phyloP scores from a whole-genome alignment of 2,797 vertebrate species.

The Dendrocincla tyrannina region DNA sequence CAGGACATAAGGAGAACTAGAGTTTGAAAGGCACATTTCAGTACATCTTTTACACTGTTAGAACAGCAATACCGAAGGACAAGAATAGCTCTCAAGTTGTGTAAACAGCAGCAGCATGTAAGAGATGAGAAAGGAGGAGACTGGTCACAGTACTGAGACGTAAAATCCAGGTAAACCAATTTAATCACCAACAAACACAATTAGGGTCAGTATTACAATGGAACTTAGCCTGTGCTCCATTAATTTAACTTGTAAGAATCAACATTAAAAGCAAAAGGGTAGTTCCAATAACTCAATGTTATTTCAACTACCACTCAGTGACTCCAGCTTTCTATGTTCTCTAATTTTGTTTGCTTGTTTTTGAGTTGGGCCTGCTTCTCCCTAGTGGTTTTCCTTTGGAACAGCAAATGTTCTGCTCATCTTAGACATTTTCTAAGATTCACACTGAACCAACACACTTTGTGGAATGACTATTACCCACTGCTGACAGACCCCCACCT shows the following conservation, averaged over 20 bases:
- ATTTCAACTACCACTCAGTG: not conserved
- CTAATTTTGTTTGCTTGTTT: not conserved
- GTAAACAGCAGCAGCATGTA: not conserved
- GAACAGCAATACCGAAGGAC: not conserved
- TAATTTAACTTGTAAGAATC: not conserved
- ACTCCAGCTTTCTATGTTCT: not conserved
- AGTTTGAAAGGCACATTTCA: not conserved
- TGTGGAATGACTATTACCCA: not conserved
- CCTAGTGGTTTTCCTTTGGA: not conserved
- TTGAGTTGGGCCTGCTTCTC: not conserved
- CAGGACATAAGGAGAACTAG: not conserved
- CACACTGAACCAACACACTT: rapidly evolving
- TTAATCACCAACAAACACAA: constrained; percentile 47
- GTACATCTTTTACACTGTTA: not conserved
- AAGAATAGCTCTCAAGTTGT: not conserved
- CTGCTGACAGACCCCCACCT: not conserved
- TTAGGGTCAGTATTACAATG: not conserved
- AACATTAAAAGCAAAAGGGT: not conserved
- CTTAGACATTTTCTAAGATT: not conserved
- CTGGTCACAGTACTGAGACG: not conserved
- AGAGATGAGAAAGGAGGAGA: not conserved
- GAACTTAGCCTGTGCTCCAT: not conserved
- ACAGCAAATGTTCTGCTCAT: not conserved
- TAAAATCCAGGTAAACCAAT: constrained; percentile 24
- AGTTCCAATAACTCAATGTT: not conserved